Percentiles rank a stretch among this genome's conserved stretches.
phyloP scores from a whole-genome alignment of 1,140 invertebrate species.

The Drosophila eugracilis region DNA sequence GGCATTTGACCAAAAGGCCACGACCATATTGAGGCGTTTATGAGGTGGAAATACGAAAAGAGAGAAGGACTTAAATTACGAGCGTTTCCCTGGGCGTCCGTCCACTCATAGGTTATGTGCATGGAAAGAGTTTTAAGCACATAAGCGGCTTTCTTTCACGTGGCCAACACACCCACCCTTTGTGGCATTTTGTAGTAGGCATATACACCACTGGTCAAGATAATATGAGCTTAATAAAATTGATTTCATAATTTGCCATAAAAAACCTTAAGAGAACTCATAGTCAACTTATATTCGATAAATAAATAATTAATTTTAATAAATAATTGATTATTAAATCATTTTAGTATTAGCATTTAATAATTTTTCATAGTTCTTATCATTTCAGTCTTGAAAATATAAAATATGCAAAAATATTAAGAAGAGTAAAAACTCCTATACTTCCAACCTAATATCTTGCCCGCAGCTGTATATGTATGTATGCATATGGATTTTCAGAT shows the following conservation, averaged over 20 bases:
- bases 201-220: not conserved
- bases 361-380: too few relatives aligned
- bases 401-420: not conserved
- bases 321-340: too few relatives aligned
- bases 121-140: constrained; percentile 56
- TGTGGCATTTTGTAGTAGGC: constrained; percentile 1
- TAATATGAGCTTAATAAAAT: not conserved
- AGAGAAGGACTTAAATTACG: constrained; percentile 28
- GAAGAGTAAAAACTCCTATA: not conserved
- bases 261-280: too few relatives aligned
- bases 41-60: constrained; percentile 11
- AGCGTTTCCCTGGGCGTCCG: constrained; percentile 15
- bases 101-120: constrained; percentile 23
- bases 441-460: not conserved
- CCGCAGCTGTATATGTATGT: constrained; percentile 4
- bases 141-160: constrained; percentile 60
- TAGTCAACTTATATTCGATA: too few relatives aligned
- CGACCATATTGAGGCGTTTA: constrained; percentile 70
- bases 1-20: constrained; percentile 68
- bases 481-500: constrained; percentile 18
- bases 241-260: too few relatives aligned
- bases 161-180: constrained; percentile 17
- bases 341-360: too few relatives aligned
- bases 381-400: not conserved
- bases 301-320: too few relatives aligned